These are phyloP conservation scores for Pinctada fucata DNA, from an alignment of 2,888 invertebrate species.

Conservation along the genomic window DNA sequence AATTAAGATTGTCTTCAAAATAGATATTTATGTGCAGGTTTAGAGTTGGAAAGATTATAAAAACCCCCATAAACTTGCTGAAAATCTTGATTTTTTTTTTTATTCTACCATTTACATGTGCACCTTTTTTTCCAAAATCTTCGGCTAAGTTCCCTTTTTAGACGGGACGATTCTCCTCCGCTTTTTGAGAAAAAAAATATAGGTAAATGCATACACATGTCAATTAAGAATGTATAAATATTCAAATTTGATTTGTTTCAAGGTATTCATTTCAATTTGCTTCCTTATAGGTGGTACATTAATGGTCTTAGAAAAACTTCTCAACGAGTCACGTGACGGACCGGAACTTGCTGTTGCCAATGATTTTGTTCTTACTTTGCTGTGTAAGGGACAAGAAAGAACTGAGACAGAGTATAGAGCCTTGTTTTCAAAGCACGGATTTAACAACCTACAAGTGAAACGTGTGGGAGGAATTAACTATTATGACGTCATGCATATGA, in stretches of 20 bases:
- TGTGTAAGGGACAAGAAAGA: slow-evolving; percentile 60
- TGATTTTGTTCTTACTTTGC: slow-evolving; percentile 59
- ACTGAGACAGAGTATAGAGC: slow-evolving; percentile 56
- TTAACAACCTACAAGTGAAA: slow-evolving; percentile 50
- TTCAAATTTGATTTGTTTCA: no score
- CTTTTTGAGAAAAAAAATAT: no score
- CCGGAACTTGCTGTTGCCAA: slow-evolving; percentile 56
- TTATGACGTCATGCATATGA: slow-evolving; percentile 59
- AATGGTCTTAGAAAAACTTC: slow-evolving; percentile 60
- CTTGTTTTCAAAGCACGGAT: slow-evolving; percentile 60
- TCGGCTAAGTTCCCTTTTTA: no score
- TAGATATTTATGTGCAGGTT: not conserved
- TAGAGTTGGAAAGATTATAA: not conserved
- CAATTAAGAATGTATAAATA: no score
- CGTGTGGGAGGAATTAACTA: slow-evolving; percentile 50
- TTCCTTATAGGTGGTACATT: slow-evolving; percentile 59
- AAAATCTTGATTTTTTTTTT: no score
- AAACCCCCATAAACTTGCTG: no score
- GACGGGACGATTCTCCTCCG: no score
- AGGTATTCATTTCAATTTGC: no score
- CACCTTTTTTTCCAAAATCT: no score
- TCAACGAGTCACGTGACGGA: slow-evolving; percentile 58
- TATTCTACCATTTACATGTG: no score
- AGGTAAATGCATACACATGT: no score
- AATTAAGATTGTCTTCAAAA: not conserved